Percentiles rank a stretch among this genome's conserved stretches.
Evolutionary conservation across 1,140 invertebrate species (phyloP).

Genomic region (honey bee (Apis mellifera)): Amel_HAv3.1 CM009940.2:10837501-10838000

Average conservation of each 20-base stretch:
- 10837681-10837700: conserved; percentile 14
- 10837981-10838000: conserved; percentile 52
- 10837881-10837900: background rate
- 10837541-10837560: too few species aligned
- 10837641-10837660: background rate
- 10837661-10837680: background rate
- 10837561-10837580: too few species aligned
- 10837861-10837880: conserved; percentile 40
- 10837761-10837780: conserved; percentile 67
- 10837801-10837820: conserved; percentile 61
- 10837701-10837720: conserved; percentile 53
- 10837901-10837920: conserved; percentile 22
- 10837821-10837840: conserved; percentile 68
- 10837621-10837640: background rate
- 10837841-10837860: conserved; percentile 60
- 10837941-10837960: conserved; percentile 7
- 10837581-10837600: too few species aligned
- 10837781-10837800: conserved; percentile 65
- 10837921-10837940: conserved; percentile 22
- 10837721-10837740: conserved; percentile 47
- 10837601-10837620: too few species aligned
- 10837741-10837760: conserved; percentile 61
- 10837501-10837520: too few species aligned
- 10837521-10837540: too few species aligned
- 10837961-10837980: conserved; percentile 42